phyloP scores from a whole-genome alignment of 2,797 vertebrate genomes.

The Iguana delicatissima region DNA sequence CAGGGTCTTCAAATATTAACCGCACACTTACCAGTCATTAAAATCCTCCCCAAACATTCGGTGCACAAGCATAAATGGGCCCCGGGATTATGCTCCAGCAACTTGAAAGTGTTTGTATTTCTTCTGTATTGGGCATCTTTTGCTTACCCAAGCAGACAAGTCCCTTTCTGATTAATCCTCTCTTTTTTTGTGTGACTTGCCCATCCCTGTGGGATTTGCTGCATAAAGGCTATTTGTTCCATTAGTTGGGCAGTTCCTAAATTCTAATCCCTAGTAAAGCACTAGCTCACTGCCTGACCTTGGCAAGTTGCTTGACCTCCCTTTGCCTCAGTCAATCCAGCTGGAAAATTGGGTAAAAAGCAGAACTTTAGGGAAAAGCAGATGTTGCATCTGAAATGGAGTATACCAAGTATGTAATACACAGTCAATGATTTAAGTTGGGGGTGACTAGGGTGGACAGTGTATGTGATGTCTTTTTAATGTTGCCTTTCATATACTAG shows the following conservation, averaged over 20 bases:
- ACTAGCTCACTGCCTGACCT: slow-evolving; percentile 76
- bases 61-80: slow-evolving; percentile 44
- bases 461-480: neutral
- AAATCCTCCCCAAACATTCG: slow-evolving; percentile 54
- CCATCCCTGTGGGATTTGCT: slow-evolving; percentile 74
- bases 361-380: slow-evolving; percentile 69
- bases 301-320: slow-evolving; percentile 77
- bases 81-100: slow-evolving; percentile 68
- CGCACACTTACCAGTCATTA: slow-evolving; percentile 46
- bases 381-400: slow-evolving; percentile 64
- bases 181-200: slow-evolving; percentile 69
- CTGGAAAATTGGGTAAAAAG: slow-evolving; percentile 77
- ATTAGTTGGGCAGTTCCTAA: slow-evolving; percentile 78
- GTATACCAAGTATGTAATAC: neutral
- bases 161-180: slow-evolving; percentile 75
- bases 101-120: slow-evolving; percentile 77
- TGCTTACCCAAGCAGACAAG: slow-evolving; percentile 75
- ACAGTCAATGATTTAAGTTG: neutral
- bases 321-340: slow-evolving; percentile 74
- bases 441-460: neutral
- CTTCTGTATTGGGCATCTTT: slow-evolving; percentile 72
- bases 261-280: slow-evolving; percentile 80
- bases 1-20: slow-evolving; percentile 59
- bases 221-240: slow-evolving; percentile 77
- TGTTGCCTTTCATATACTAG: slow-evolving; percentile 30